phyloP scores from a whole-genome alignment of 2,113 vertebrate genomes.

The Tetrao urogallus region DNA sequence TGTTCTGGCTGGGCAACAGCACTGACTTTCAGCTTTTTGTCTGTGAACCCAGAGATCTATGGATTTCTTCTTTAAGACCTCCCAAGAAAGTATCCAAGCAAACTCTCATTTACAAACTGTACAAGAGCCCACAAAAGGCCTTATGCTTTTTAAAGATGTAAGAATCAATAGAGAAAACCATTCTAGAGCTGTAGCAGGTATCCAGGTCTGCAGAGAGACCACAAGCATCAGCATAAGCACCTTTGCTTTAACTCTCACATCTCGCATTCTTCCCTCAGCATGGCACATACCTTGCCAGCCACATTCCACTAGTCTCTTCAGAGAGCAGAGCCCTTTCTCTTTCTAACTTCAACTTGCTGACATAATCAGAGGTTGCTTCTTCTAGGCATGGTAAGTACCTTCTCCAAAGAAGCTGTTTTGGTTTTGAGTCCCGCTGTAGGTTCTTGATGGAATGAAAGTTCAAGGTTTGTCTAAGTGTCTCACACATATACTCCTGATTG shows the following conservation, averaged over 20 bases:
- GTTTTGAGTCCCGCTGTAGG: neutral
- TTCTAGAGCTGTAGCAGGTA: neutral
- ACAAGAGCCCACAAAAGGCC: neutral
- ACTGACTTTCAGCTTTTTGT: neutral
- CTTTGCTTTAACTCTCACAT: neutral
- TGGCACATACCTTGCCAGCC: neutral
- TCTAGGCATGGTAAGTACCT: neutral
- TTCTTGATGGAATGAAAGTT: constrained; percentile 3
- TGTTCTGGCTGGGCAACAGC: neutral
- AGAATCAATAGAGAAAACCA: neutral
- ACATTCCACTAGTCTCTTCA: neutral
- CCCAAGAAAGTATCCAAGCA: neutral
- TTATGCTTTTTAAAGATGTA: neutral
- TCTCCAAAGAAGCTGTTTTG: neutral
- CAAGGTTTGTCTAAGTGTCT: neutral
- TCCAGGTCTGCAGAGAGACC: neutral
- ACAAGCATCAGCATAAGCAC: neutral
- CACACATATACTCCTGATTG: neutral
- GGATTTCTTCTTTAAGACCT: neutral
- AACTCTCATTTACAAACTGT: neutral
- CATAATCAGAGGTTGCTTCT: neutral
- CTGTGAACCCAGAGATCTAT: neutral
- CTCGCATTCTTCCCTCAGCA: neutral
- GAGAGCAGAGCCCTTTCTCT: neutral
- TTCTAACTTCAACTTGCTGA: neutral